Evolutionary conservation across 2,113 vertebrate genomes (phyloP), one percentile per base, ranked within the genome.

Genomic region (Thymallus thymallus): DNA sequence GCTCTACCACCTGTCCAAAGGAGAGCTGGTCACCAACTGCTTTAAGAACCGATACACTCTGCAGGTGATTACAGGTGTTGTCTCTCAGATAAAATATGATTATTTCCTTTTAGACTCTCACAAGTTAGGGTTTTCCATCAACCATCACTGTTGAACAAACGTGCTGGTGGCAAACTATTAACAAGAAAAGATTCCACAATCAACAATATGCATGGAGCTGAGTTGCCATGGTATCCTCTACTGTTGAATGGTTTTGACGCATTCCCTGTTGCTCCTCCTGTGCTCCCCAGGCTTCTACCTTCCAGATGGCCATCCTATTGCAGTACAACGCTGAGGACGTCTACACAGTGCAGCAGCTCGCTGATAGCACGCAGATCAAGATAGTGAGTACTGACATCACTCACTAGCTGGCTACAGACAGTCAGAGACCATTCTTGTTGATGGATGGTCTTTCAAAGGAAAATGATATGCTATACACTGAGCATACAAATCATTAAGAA

Each of bases 281-380:
- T 14, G 41, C 56, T 69, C 41, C 41, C 2, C 86, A 99, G 97
- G 98, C 98, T 5, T 99, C 98, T 63, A 99, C 98, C 20, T 98
- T 99, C 94, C 98, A 99, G 94, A 99, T 99, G 98, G 96, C 98
- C 0, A 98, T 99, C 89, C 92, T 99, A 81, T 94, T 99, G 76
- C 98, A 98, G 89, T 99, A 97, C 90, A 99, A 99, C 92, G 96
- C 96, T 0, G 98, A 99, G 86, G 96, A 99, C 80, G 94, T 94
- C 51, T 99, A 99, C 76, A 97, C 95, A 0, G 95, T 99, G 58
- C 98, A 99, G 89, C 98, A 99, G 92, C 90, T 99, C 58, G 95
- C 95, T 0, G 98, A 99, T 94, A 99, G 97, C 86, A 99, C 98
- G 0, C 98, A 99, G 84, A 99, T 99, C 87, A 99, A 99, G 91